Conservation (phyloP, 1,140 invertebrate genomes). For the Pseudomyrmex cubaensis region DNA sequence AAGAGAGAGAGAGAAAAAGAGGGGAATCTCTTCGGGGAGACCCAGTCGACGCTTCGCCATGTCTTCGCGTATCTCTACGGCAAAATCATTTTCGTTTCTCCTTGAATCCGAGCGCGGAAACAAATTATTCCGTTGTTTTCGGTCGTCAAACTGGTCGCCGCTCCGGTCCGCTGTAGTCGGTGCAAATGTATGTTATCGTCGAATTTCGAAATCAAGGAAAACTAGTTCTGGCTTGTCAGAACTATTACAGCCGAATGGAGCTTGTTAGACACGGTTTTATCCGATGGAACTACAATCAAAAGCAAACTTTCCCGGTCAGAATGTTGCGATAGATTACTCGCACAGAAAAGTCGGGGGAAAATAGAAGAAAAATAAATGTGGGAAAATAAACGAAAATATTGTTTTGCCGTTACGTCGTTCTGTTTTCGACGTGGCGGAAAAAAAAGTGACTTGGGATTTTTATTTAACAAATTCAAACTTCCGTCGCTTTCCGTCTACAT, state of each 20-base stretch:
- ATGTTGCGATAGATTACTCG: neutral
- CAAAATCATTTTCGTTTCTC: constrained; percentile 21
- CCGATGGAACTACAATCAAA: neutral
- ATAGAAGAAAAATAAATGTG: neutral
- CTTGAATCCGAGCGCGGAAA: neutral
- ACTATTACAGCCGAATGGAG: constrained; percentile 18
- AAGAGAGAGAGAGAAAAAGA: neutral
- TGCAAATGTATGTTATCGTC: neutral
- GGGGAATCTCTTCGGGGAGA: neutral
- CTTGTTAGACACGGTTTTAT: constrained; percentile 27
- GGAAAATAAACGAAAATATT: neutral
- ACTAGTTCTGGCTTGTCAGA: constrained; percentile 32
- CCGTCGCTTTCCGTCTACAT: too few species aligned
- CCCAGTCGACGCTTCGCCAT: constrained; percentile 3
- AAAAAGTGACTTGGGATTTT: neutral
- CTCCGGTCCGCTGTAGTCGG: neutral
- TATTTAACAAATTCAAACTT: neutral
- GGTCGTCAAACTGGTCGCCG: constrained; percentile 3
- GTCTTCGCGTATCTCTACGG: constrained; percentile 7
- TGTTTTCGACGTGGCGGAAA: too few species aligned
- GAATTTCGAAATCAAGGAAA: constrained; percentile 10
- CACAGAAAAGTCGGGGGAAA: neutral
- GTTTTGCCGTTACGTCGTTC: neutral
- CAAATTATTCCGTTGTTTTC: constrained; percentile 42
- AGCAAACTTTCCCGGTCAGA: neutral